Evolutionary conservation across 2,888 invertebrate genomes (phyloP).

Genomic region (Chirona hameri): DNA sequence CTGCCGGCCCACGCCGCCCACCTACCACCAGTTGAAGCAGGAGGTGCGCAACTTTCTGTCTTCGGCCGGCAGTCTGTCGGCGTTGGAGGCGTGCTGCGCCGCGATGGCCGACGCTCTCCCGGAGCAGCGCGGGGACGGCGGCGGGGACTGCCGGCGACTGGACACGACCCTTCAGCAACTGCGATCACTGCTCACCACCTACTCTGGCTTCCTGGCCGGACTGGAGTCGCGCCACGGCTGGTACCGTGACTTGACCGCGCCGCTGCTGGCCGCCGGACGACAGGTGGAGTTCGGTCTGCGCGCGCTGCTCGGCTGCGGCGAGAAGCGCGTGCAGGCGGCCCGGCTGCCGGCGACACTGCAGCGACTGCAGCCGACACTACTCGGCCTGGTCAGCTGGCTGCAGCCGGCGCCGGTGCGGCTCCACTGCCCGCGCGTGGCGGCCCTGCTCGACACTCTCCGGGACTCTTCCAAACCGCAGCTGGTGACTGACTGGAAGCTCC

Average conservation of each 20-base stretch:
- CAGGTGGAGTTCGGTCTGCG: constrained; percentile 28
- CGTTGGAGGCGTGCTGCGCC: constrained; percentile 34
- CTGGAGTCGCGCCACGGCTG: constrained; percentile 49
- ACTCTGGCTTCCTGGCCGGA: constrained; percentile 51
- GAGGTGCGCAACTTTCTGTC: background rate
- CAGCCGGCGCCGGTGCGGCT: background rate
- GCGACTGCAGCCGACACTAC: background rate
- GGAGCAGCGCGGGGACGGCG: background rate
- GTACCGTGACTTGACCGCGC: constrained; percentile 75
- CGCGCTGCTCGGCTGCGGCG: background rate
- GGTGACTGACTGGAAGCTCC: background rate
- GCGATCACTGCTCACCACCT: constrained; percentile 48
- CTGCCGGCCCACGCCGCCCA: constrained; percentile 41
- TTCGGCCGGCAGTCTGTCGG: constrained; percentile 36
- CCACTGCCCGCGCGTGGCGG: background rate
- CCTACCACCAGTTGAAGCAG: constrained; percentile 42
- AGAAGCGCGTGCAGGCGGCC: background rate
- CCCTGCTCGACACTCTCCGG: background rate
- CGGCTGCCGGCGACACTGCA: background rate
- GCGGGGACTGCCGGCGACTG: constrained; percentile 9
- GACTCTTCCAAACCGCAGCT: background rate
- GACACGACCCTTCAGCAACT: constrained; percentile 32
- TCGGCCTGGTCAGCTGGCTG: background rate
- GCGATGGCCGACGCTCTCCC: constrained; percentile 30
- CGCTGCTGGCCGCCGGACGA: constrained; percentile 59